Evolutionary conservation across 2,113 vertebrate genomes (phyloP).

Genomic region (Octodon degus): DNA sequence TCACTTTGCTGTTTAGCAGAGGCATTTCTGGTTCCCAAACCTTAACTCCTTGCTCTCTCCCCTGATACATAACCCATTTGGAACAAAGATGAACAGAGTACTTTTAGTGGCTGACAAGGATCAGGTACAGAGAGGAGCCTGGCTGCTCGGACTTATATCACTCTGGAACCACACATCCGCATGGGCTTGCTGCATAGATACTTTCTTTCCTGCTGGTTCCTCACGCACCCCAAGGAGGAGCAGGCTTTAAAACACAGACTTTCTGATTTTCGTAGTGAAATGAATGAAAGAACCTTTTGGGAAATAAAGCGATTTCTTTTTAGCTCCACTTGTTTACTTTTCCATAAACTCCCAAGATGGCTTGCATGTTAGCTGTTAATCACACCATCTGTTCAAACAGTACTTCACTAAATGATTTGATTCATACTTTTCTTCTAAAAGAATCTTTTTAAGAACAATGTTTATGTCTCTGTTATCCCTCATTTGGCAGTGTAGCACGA

Average conservation of each 20-base stretch:
- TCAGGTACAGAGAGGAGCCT: background rate
- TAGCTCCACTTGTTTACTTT: slow-evolving; percentile 86
- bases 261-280: slow-evolving; percentile 82
- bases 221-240: slow-evolving; percentile 43
- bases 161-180: background rate
- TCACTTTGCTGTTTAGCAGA: background rate
- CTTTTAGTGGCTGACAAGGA: background rate
- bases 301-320: slow-evolving; percentile 85
- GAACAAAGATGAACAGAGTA: background rate
- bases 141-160: background rate
- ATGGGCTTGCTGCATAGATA: background rate
- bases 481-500: slow-evolving; percentile 86
- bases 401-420: slow-evolving; percentile 85
- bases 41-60: background rate
- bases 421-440: slow-evolving; percentile 86
- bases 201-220: background rate
- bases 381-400: slow-evolving; percentile 88
- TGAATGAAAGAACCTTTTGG: slow-evolving; percentile 84
- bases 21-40: background rate
- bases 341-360: slow-evolving; percentile 87
- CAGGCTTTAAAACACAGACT: slow-evolving; percentile 73
- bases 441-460: slow-evolving; percentile 86
- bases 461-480: slow-evolving; percentile 89
- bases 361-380: slow-evolving; percentile 89
- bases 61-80: background rate